These are phyloP conservation scores for Eupithecia subumbrata DNA, from an alignment of 2,888 invertebrate genomes.

Conservation along the genomic window DNA sequence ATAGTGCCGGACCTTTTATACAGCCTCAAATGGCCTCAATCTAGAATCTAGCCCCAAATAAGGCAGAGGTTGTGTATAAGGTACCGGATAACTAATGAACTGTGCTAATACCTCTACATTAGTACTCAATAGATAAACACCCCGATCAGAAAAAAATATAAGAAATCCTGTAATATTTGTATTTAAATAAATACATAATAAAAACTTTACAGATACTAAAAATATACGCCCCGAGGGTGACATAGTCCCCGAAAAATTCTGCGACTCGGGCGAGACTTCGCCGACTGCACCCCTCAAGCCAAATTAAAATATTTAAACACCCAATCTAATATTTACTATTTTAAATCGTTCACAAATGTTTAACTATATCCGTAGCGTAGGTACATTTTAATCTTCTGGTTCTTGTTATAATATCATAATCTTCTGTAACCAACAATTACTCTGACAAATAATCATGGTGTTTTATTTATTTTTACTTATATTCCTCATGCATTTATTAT, in stretches of 20 bases:
- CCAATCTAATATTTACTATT: neutral
- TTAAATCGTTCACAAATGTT: neutral
- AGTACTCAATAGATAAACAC: neutral
- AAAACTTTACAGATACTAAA: conserved; percentile 8
- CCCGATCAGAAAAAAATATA: neutral
- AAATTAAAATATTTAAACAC: too few relatives aligned
- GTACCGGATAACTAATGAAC: neutral
- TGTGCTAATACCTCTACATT: neutral
- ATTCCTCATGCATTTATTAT: neutral
- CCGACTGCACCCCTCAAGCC: conserved; percentile 3
- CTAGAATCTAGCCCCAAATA: neutral
- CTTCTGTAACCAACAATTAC: conserved; percentile 3
- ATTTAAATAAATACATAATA: neutral
- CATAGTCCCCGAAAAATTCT: conserved; percentile 6
- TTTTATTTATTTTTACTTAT: neutral
- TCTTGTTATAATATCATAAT: neutral
- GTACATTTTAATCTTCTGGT: neutral
- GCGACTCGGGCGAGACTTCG: neutral
- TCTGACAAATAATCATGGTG: neutral
- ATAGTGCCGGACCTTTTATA: neutral
- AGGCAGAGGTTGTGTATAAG: neutral
- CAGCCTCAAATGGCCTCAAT: neutral
- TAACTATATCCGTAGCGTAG: neutral
- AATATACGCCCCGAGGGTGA: conserved; percentile 1
- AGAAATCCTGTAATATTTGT: neutral